Evolutionary conservation across 1,140 invertebrate species (phyloP).

Genomic region (Aradophagus sp.): DNA sequence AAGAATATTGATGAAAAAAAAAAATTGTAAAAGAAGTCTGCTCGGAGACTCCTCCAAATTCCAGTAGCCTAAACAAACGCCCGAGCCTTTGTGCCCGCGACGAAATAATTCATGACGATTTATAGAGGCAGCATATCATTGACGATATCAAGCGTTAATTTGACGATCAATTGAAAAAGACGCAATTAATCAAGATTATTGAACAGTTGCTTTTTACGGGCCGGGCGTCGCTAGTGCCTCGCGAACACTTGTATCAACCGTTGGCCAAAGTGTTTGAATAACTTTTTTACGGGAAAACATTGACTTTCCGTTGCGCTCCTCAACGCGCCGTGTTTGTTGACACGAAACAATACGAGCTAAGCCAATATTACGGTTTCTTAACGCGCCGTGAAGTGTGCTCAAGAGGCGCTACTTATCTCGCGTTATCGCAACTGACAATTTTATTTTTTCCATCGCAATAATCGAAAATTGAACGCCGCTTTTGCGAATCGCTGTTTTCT

Average conservation of each 20-base stretch:
- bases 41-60: too few species aligned
- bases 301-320: constrained; percentile 37
- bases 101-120: constrained; percentile 13
- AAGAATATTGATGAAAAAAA: too few species aligned
- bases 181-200: constrained; percentile 44
- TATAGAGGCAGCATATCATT: constrained; percentile 25
- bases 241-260: constrained; percentile 35
- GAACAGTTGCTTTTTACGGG: constrained; percentile 12
- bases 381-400: constrained; percentile 19
- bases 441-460: constrained; percentile 7
- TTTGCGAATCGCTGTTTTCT: too few species aligned
- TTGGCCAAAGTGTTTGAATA: constrained; percentile 41
- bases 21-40: too few species aligned
- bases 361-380: constrained; percentile 33
- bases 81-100: background rate
- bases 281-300: constrained; percentile 50
- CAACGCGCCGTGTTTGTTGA: constrained; percentile 35
- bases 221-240: constrained; percentile 33
- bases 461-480: too few species aligned
- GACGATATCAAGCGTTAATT: constrained; percentile 23
- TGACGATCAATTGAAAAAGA: constrained; percentile 32
- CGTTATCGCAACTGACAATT: constrained; percentile 25
- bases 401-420: background rate
- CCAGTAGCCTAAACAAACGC: constrained; percentile 25
- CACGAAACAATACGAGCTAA: constrained; percentile 28